Evolutionary conservation across 2,113 vertebrate genomes (phyloP), one percentile per base, ranked within the genome.

Genomic region (Cyprinodon variegatus): DNA sequence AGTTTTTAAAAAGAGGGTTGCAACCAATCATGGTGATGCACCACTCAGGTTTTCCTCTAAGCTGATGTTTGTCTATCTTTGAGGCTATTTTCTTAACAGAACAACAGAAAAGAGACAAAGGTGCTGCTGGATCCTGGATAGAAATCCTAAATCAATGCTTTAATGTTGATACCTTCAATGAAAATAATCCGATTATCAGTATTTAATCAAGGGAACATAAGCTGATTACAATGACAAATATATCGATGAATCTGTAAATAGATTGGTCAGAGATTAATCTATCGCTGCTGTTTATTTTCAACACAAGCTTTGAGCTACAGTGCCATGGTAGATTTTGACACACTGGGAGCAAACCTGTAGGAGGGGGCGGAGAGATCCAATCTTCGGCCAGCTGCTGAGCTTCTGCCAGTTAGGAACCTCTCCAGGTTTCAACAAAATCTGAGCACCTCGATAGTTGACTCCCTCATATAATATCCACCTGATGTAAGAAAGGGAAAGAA

Each of bases 381-480:
- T 96, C 65, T 93, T 94, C 74, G 74, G 86, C 89, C 91, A 98
- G 82, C 89, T 89, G 88, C 95, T 96, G 80, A 89, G 89, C 46
- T 93, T 85, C 53, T 69, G 84, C 96, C 96, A 98, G 2, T 97
- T 94, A 2, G 91, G 83, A 75, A 98, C 93, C 65, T 96, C 93
- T 4, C 92, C 92, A 0, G 96, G 96, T 65, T 89, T 94, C 74
- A 99, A 64, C 6, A 98, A 86, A 83, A 96, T 92, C 93, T 99
- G 97, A 61, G 91, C 92, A 0, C 97, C 97, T 68, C 95, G 92
- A 78, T 96, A 99, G 90, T 95, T 96, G 83, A 93, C 92, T 1
- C 92, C 94, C 78, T 98, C 96, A 0, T 98, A 98, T 62, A 96
- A 90, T 4, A 98, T 85, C 97, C 97, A 98, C 86, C 97, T 98